Percentiles rank a stretch among this genome's conserved stretches.
These are phyloP conservation scores for Neostethus bicornis DNA, from an alignment of 2,797 vertebrate genomes.

Conservation along the genomic window DNA sequence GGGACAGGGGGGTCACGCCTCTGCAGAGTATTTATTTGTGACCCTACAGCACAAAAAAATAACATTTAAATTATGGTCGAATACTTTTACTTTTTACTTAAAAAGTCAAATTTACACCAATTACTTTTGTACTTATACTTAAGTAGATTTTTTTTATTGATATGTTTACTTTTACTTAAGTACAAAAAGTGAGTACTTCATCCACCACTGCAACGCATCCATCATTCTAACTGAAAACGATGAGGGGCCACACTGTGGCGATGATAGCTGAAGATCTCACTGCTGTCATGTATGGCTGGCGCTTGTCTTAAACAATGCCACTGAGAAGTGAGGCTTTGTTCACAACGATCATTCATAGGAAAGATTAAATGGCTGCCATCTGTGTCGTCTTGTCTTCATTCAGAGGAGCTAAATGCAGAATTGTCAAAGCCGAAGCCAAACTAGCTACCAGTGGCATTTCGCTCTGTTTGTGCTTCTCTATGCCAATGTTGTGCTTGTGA, in stretches of 20 bases:
- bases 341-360: slow-evolving; percentile 25
- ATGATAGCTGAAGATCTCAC: slow-evolving; percentile 61
- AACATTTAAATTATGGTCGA: no score
- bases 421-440: slow-evolving; percentile 43
- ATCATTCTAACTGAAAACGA: slow-evolving; percentile 66
- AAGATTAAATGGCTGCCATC: slow-evolving; percentile 60
- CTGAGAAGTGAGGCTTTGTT: slow-evolving; percentile 61
- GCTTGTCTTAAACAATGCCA: slow-evolving; percentile 52
- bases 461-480: slow-evolving; percentile 66
- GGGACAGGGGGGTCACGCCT: no score
- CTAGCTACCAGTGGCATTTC: slow-evolving; percentile 66
- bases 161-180: no score
- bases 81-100: no score
- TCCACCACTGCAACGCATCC: no score
- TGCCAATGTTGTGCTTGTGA: slow-evolving; percentile 74
- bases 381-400: slow-evolving; percentile 57
- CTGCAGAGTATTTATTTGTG: no score
- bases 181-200: no score
- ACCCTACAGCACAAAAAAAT: no score
- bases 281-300: slow-evolving; percentile 56
- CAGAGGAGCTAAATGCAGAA: slow-evolving; percentile 52
- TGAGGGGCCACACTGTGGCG: slow-evolving; percentile 60
- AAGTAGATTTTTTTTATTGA: no score
- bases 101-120: no score
- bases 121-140: no score